phyloP scores from a whole-genome alignment of 1,140 invertebrate species.

The Hyposmocoma kahamanoa region DNA sequence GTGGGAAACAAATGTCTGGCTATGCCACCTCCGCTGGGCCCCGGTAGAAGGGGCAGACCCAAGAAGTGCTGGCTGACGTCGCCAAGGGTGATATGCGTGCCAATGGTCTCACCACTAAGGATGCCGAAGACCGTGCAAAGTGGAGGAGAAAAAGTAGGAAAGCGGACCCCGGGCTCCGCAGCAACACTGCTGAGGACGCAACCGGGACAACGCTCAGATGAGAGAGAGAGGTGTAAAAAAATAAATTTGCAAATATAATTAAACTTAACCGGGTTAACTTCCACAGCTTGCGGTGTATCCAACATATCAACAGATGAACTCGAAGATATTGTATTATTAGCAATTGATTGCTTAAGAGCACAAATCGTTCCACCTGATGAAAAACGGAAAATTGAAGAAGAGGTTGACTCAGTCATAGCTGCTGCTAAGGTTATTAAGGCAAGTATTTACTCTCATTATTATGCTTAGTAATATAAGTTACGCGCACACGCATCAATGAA shows the following conservation, averaged over 20 bases:
- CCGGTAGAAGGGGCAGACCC: no score
- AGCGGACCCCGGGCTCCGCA: no score
- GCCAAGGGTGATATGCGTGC: no score
- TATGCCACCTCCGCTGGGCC: no score
- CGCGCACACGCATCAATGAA: no score
- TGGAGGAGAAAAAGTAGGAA: not conserved
- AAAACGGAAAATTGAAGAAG: constrained; percentile 24
- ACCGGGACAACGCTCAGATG: no score
- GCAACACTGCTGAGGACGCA: no score
- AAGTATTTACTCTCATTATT: not conserved
- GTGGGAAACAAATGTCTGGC: no score
- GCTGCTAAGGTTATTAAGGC: constrained; percentile 17
- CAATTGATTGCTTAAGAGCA: constrained; percentile 44
- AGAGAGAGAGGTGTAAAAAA: no score
- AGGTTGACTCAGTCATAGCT: constrained; percentile 34
- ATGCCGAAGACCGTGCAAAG: not conserved
- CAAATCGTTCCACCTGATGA: constrained; percentile 39
- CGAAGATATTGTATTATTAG: constrained; percentile 27
- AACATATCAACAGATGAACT: constrained; percentile 27
- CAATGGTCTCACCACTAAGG: not conserved
- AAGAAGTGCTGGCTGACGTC: no score
- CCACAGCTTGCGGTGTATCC: constrained; percentile 42
- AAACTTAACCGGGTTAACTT: not conserved
- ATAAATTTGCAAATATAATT: not conserved
- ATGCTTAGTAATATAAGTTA: no score